Base-by-base conservation (phyloP, 2,113 vertebrate species). In the Gambusia affinis region DNA sequence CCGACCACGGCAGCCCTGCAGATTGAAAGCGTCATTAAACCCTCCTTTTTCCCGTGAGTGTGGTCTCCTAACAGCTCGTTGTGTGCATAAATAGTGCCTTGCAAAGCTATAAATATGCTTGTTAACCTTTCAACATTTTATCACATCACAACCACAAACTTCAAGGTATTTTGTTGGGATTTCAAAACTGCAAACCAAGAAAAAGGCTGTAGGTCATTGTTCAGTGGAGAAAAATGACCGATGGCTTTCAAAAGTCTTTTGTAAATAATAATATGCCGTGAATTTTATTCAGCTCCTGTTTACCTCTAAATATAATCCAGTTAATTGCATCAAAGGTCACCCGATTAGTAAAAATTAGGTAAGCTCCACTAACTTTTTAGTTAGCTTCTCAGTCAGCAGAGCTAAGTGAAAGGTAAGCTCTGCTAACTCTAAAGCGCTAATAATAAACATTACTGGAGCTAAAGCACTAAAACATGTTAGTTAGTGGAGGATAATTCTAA, bases 21-120 rank as follows among this genome's bases (percentile, higher is more conserved):
- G 65, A 95, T 99, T 72, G 95, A 96, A 84, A 97, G 95, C 79
- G 96, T 91, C 6, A 92, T 98, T 67, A 80, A 92, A 64, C 91
- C 96, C 31, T 87, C 94, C 0, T 95, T 98, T 82, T 89, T 84
- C 75, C 67, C 94, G 97, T 98, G 91, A 90, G 96, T 57, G 51
- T n/a, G 51, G 22, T 11, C 19, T 95, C 70, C 69, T 47, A 28
- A 44, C 22, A 66, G 67, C 63, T 62, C 6, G 44, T 31, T 2
- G 22, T 62, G 42, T 79, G 75, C 33, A 61, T 28, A 37, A 24
- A 27, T 19, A 51, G n/a, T 64, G 7, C 60, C 47, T 44, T 35
- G 39, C 24, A 79, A 64, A 76, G 51, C 47, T 57, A n/a, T 57
- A 8, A n/a, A 57, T n/a, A 11, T 7, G 4, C 17, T 24, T 24